Evolutionary conservation across 2,797 vertebrate genomes (phyloP), one percentile per base, ranked within the genome.

Genomic region (Uromys caudimaculatus): DNA sequence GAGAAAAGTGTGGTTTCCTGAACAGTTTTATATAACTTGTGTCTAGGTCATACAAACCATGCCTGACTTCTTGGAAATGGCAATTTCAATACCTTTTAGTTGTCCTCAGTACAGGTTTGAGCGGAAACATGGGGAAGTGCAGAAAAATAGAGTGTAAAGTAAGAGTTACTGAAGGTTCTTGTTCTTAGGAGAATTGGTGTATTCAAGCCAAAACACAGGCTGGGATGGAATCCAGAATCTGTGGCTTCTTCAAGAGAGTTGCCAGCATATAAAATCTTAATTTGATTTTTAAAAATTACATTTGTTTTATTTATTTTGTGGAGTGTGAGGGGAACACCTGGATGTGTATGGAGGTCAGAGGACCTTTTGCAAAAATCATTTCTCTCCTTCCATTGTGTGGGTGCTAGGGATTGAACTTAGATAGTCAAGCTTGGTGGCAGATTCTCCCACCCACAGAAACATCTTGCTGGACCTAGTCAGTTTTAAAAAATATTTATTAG

Each of bases 1-100:
- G 32, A 93, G 60, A 21, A 94, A 77, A 95, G 50, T 88, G 50
- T 88, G 56, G 29, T 56, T 12, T 83, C 62, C 75, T 83, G 41
- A 13, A 91, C 54, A 79, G 41, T 89, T 23, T 23, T 95, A 9
- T 73, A 13, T 90, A 81, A 92, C 71, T 75, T 76, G 56, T 50
- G 81, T 14, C 54, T 88, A 8, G 88, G 50, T 92, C 76, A 64
- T n/a, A 16, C 16, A 47, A 16, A 89, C 89, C 56, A 21, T 84
- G 41, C 38, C 38, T 62, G 58, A 44, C 69, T 90, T 94, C 41
- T 44, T 64, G 47, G 67, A 90, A 94, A 60, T 14, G 41, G 88
- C 60, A 73, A 0, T 94, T 78, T 86, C 16, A 62, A 6, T 93
- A 41, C 50, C 23, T 24, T 90, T 44, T 78, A 60, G 62, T 89